Conservation (phyloP, 2,888 invertebrate species). For the Calameuta pallipes region DNA sequence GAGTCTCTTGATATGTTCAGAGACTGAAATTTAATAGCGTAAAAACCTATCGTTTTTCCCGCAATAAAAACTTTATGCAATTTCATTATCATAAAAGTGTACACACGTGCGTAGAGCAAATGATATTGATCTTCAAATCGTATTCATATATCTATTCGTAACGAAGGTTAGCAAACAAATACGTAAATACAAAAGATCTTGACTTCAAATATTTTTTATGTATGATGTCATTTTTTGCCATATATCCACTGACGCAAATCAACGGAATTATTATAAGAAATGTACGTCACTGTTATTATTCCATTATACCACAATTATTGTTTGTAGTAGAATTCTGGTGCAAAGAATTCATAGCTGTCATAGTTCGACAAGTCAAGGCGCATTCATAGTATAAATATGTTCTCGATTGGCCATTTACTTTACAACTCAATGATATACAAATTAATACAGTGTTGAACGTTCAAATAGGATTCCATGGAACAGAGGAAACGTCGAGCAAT, state of each 20-base stretch:
- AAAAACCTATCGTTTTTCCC: no score
- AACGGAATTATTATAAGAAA: not conserved
- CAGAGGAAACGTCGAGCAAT: not conserved
- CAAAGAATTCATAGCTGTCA: not conserved
- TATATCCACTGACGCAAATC: not conserved
- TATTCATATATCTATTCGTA: not conserved
- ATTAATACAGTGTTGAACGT: not conserved
- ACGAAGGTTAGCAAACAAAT: not conserved
- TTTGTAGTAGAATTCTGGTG: not conserved
- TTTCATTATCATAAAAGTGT: no score
- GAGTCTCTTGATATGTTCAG: not conserved
- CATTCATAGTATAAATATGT: not conserved
- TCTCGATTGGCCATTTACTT: not conserved
- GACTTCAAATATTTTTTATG: not conserved
- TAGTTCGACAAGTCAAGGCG: not conserved
- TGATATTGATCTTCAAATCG: not conserved
- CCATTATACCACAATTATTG: not conserved
- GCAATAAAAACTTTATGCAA: no score
- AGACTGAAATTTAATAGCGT: not conserved
- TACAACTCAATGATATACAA: not conserved
- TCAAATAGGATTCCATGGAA: not conserved
- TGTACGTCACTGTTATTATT: not conserved
- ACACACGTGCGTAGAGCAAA: no score
- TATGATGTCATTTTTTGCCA: not conserved
- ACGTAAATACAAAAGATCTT: not conserved